phyloP scores from a whole-genome alignment of 2,113 vertebrate species.

The Leptobrachium ailaonicum region DNA sequence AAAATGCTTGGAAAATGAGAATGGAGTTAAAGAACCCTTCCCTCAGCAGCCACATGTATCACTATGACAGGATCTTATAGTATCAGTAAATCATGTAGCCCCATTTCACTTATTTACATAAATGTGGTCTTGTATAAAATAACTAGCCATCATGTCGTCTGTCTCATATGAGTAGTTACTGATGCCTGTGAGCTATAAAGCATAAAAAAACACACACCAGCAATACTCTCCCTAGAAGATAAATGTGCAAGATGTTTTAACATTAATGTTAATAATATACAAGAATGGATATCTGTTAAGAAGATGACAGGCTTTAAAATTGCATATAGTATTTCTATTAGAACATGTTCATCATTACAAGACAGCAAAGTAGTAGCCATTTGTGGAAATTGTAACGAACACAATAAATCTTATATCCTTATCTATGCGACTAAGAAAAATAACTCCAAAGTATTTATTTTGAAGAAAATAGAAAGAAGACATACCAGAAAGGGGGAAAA shows the following conservation, averaged over 20 bases:
- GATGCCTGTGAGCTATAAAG: constrained; percentile 37
- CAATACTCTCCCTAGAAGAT: constrained; percentile 9
- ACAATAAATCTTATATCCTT: constrained; percentile 14
- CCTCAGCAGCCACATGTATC: constrained; percentile 33
- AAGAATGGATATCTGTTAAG: constrained; percentile 44
- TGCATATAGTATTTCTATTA: constrained; percentile 45
- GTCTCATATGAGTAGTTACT: constrained; percentile 46
- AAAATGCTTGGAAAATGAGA: constrained; percentile 8
- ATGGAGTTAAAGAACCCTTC: constrained; percentile 1
- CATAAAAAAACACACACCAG: constrained; percentile 18
- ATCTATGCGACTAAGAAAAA: background rate
- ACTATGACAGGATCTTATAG: constrained; percentile 41
- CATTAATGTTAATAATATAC: constrained; percentile 50
- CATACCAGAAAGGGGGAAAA: too few relatives aligned
- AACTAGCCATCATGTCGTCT: constrained; percentile 47
- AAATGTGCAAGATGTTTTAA: constrained; percentile 33
- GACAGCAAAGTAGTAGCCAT: constrained; percentile 2
- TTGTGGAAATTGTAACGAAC: constrained; percentile 3
- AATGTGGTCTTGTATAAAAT: constrained; percentile 46
- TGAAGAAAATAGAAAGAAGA: too few relatives aligned
- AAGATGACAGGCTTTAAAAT: constrained; percentile 44
- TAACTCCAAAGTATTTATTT: too few relatives aligned
- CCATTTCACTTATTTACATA: constrained; percentile 48
- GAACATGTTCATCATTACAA: constrained; percentile 41
- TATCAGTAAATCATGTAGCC: constrained; percentile 43